These are phyloP conservation scores for Proisotoma minuta DNA, from an alignment of 2,888 invertebrate genomes.

Conservation along the genomic window DNA sequence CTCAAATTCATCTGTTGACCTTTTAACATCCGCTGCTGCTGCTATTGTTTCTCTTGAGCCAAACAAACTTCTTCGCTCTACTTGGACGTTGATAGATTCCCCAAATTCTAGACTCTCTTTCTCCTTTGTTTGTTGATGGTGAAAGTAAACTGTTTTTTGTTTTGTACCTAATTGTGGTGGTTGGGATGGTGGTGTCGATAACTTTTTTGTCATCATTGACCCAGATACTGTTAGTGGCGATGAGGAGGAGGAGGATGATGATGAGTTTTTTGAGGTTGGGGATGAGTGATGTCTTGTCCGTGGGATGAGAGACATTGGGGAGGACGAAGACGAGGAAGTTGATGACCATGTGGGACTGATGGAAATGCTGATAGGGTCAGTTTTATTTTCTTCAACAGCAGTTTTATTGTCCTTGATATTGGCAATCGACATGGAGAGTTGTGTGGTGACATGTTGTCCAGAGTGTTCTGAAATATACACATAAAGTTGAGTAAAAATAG, in stretches of 20 bases:
- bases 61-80: neutral
- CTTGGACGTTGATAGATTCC: neutral
- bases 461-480: slow-evolving; percentile 2
- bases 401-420: slow-evolving; percentile 10
- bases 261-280: neutral
- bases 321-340: neutral
- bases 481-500: neutral
- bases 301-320: neutral
- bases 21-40: slow-evolving; percentile 4
- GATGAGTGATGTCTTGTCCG: neutral
- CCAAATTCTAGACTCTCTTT: too few species aligned
- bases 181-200: neutral
- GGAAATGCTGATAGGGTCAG: slow-evolving; percentile 4
- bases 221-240: neutral
- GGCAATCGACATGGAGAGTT: slow-evolving; percentile 5
- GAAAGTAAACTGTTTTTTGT: too few species aligned
- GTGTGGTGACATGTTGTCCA: slow-evolving; percentile 7
- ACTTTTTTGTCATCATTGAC: slow-evolving; percentile 5
- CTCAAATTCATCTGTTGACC: slow-evolving; percentile 10
- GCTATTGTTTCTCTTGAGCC: neutral
- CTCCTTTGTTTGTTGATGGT: too few species aligned
- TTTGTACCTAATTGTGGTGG: neutral
- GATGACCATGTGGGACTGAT: slow-evolving; percentile 2
- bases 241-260: neutral
- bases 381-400: neutral